Evolutionary conservation across 2,113 vertebrate species (phyloP), one percentile per base, ranked within the genome.

Genomic region (Pitta sordida): DNA sequence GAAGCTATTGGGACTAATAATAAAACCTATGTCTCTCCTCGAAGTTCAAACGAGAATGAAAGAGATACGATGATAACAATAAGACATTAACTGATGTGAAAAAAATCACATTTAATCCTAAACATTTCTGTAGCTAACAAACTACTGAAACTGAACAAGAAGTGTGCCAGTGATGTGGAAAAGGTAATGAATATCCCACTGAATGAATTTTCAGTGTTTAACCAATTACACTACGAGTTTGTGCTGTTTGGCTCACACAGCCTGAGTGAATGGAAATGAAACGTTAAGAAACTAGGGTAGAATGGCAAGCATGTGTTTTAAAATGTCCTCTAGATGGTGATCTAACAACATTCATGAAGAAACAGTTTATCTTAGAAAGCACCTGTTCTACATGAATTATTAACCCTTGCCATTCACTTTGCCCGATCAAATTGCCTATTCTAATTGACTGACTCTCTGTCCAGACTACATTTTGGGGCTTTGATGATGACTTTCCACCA

Each of bases 271-370:
- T 2, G 75, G 19, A 78, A 85, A 64, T 10, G 63, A 17, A 2
- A 5, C 9, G 43, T 29, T 6, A 0, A 19, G 53, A 46, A 51
- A 1, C 4, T 48, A 3, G 24, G 53, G 21, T 53, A 15, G 2
- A 63, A 75, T 48, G 15, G 29, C 20, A 79, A 55, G 29, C 16
- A 9, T 18, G 22, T 49, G 4, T 26, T 92, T n/a, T 80, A 9
- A 77, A 83, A 80, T 55, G 79, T 67, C 96, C 95, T 94, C 94
- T 92, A 96, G 96, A 90, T 94, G 96, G 96, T 59, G 91, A 85
- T 88, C 82, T 95, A 88, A 76, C 82, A 88, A 52, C 85, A 86
- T 12, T 22, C 34, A 2, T 64, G 9, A 55, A 63, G 79, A 59
- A 73, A 44, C 6, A 52, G 13, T n/a, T 69, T 7, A 5, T 37